Evolutionary conservation across 2,113 vertebrate genomes (phyloP).

Genomic region (Saccopteryx bilineata): DNA sequence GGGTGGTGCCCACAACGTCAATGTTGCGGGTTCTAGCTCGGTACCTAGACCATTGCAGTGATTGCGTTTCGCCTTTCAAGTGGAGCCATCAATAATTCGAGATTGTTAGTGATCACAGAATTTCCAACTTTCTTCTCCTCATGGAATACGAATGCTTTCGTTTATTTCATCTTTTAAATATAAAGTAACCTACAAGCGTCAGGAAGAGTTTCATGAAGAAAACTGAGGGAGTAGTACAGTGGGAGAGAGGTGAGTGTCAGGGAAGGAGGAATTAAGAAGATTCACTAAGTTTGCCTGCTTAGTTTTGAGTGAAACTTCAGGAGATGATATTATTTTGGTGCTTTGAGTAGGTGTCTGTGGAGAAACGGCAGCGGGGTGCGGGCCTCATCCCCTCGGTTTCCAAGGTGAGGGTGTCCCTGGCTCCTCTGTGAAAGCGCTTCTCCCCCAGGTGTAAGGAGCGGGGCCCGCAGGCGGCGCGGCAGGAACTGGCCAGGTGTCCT

Average conservation of each 20-base stretch:
- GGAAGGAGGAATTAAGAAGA: not conserved
- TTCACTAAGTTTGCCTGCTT: not conserved
- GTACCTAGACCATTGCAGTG: not conserved
- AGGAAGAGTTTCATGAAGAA: not conserved
- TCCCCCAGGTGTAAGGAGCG: no score
- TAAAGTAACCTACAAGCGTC: not conserved
- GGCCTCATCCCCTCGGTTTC: not conserved
- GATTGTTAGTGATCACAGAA: not conserved
- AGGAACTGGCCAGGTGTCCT: no score
- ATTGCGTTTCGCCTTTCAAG: no score
- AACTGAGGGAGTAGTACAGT: not conserved
- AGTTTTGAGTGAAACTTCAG: not conserved
- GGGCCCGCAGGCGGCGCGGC: no score
- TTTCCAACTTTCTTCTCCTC: accelerated
- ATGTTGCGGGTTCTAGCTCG: conserved; percentile 70
- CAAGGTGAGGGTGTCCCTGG: not conserved
- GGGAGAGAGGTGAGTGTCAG: not conserved
- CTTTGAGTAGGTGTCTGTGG: not conserved
- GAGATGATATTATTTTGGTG: not conserved
- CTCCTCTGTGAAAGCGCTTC: not conserved
- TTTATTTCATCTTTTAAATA: not conserved
- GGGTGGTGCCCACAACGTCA: conserved; percentile 69
- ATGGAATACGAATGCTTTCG: no score
- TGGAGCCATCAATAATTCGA: no score
- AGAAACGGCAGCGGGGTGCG: not conserved